phyloP scores from a whole-genome alignment of 1,140 invertebrate genomes.

The Popillia japonica region DNA sequence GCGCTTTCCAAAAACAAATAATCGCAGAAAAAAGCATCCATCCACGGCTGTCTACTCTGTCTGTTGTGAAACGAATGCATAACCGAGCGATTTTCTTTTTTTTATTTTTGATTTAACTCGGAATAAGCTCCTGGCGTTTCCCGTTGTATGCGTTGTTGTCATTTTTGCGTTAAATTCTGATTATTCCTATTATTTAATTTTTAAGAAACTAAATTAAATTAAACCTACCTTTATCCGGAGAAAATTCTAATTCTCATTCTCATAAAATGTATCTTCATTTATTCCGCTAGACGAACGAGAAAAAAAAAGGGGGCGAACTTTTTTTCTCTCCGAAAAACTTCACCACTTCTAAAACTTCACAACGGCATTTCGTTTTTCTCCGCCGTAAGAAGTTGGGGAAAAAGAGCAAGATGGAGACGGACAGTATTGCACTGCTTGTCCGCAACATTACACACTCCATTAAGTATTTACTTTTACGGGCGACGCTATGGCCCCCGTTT shows the following conservation, averaged over 20 bases:
- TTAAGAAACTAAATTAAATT: too few relatives aligned
- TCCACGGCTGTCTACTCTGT: too few relatives aligned
- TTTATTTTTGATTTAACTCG: too few relatives aligned
- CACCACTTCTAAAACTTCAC: slow-evolving; percentile 1
- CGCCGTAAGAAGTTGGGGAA: neutral
- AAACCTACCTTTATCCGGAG: too few relatives aligned
- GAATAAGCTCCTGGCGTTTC: too few relatives aligned
- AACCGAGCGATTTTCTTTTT: too few relatives aligned
- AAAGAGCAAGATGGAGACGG: neutral
- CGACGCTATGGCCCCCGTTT: neutral
- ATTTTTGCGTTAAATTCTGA: too few relatives aligned
- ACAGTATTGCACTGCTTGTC: neutral
- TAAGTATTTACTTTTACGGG: slow-evolving; percentile 7
- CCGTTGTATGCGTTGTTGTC: too few relatives aligned
- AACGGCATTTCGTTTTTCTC: neutral
- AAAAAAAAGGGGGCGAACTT: neutral
- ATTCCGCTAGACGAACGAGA: neutral
- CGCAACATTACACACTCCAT: slow-evolving; percentile 17
- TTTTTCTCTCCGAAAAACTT: neutral
- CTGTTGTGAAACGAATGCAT: too few relatives aligned
- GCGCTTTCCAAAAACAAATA: too few relatives aligned
- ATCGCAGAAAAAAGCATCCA: too few relatives aligned
- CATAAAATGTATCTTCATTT: slow-evolving; percentile 10
- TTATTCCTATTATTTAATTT: too few relatives aligned
- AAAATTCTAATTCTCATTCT: neutral